Percentiles rank a stretch among this genome's conserved stretches.
Conservation (phyloP, 2,113 vertebrate genomes). For the Grus americana region DNA sequence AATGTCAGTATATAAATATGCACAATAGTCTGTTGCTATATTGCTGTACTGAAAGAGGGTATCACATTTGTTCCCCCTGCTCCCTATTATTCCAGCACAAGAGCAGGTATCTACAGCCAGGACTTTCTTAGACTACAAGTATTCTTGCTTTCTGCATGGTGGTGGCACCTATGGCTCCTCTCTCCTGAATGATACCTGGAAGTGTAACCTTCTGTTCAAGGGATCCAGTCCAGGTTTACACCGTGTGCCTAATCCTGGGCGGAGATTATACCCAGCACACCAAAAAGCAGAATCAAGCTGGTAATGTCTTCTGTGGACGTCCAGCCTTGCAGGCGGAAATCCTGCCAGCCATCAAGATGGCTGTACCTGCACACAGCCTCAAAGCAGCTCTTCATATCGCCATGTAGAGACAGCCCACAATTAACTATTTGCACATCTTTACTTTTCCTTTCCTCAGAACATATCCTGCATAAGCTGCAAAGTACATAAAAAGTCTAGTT, state of each 20-base stretch:
- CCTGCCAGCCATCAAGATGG: background rate
- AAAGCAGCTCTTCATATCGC: background rate
- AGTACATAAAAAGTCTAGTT: background rate
- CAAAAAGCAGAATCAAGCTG: background rate
- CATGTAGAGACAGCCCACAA: background rate
- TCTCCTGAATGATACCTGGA: background rate
- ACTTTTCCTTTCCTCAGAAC: background rate
- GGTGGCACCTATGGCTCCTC: background rate
- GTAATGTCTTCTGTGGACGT: background rate
- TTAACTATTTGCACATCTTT: background rate
- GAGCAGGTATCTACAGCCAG: background rate
- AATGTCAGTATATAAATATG: background rate
- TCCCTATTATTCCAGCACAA: background rate
- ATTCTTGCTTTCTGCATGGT: background rate
- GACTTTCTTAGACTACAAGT: background rate
- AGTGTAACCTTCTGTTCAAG: background rate
- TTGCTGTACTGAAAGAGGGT: background rate
- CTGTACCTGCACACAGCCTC: background rate
- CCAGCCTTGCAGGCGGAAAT: background rate
- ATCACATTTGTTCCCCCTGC: background rate
- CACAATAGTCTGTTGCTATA: background rate
- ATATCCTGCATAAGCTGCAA: background rate
- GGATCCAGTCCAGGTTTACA: background rate
- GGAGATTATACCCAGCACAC: background rate
- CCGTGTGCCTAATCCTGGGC: background rate